phyloP scores from a whole-genome alignment of 2,797 vertebrate species.

The Pteropus rufus region DNA sequence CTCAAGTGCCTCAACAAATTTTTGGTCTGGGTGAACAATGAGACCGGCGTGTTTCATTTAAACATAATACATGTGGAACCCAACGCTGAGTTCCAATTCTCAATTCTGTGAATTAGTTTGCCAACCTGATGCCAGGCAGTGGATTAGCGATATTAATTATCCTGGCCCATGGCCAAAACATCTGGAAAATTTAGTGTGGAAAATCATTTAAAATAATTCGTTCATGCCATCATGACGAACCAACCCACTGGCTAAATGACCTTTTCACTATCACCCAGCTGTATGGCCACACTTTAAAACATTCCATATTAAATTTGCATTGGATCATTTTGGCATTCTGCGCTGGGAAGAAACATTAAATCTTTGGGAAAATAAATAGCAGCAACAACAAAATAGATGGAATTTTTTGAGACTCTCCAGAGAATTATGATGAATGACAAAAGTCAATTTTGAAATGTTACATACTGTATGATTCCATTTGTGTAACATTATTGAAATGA shows the following conservation, averaged over 20 bases:
- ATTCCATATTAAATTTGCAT: background rate
- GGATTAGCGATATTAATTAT: constrained; percentile 9
- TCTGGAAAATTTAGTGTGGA: constrained; percentile 33
- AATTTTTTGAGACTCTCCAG: background rate
- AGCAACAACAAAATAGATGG: background rate
- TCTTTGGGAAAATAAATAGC: background rate
- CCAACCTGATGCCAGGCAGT: background rate
- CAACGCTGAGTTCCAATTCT: background rate
- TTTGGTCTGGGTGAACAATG: background rate
- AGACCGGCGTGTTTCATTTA: background rate
- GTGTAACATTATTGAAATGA: background rate
- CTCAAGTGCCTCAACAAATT: background rate
- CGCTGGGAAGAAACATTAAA: background rate
- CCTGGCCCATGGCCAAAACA: constrained; percentile 9
- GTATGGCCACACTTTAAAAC: background rate
- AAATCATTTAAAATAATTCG: constrained; percentile 39
- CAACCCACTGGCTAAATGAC: background rate
- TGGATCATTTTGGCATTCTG: background rate
- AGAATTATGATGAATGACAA: background rate
- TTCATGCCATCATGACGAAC: background rate
- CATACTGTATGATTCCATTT: background rate
- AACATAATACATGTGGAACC: background rate
- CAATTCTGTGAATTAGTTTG: background rate
- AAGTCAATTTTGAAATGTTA: background rate
- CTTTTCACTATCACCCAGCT: background rate